Evolutionary conservation across 92 coral and sea anemone species (phyloP).

Genomic region (Epizoanthus illoricatus): DNA sequence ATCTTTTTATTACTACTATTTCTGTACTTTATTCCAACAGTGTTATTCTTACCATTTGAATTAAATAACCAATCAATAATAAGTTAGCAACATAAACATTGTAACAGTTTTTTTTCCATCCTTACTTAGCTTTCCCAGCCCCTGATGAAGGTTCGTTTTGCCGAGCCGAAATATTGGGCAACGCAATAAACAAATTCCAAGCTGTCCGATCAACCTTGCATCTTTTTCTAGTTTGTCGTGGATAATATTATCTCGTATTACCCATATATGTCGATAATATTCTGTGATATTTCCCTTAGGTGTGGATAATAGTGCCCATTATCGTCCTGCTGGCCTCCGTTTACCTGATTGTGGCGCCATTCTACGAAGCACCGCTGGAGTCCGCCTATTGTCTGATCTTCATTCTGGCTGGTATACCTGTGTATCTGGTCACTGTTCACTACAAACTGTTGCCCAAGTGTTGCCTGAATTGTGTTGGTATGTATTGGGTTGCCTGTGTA

Average conservation of each 20-base stretch:
- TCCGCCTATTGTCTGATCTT: slow-evolving; percentile 44
- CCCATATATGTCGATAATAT: background rate
- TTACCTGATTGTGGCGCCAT: slow-evolving; percentile 51
- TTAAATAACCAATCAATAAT: too few species aligned
- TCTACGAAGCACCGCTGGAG: slow-evolving; percentile 45
- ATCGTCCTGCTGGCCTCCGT: slow-evolving; percentile 41
- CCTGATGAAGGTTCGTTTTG: too few species aligned
- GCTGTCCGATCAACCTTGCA: too few species aligned
- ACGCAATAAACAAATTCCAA: too few species aligned
- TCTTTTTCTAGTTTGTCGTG: too few species aligned
- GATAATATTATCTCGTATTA: background rate
- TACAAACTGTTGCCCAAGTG: slow-evolving; percentile 42
- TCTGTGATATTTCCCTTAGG: slow-evolving; percentile 4
- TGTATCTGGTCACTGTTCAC: slow-evolving; percentile 39
- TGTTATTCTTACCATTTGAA: too few species aligned
- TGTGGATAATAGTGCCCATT: slow-evolving; percentile 41
- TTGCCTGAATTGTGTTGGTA: slow-evolving; percentile 42
- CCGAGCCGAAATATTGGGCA: too few species aligned
- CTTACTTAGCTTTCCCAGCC: too few species aligned
- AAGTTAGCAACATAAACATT: too few species aligned
- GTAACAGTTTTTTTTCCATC: too few species aligned
- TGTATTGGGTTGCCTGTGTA: slow-evolving; percentile 1
- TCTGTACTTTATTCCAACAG: too few species aligned
- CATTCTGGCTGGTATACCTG: slow-evolving; percentile 57
- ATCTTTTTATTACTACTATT: too few species aligned